Base-by-base conservation (phyloP, 2,797 vertebrate species). In the Aldrovandia affinis region DNA sequence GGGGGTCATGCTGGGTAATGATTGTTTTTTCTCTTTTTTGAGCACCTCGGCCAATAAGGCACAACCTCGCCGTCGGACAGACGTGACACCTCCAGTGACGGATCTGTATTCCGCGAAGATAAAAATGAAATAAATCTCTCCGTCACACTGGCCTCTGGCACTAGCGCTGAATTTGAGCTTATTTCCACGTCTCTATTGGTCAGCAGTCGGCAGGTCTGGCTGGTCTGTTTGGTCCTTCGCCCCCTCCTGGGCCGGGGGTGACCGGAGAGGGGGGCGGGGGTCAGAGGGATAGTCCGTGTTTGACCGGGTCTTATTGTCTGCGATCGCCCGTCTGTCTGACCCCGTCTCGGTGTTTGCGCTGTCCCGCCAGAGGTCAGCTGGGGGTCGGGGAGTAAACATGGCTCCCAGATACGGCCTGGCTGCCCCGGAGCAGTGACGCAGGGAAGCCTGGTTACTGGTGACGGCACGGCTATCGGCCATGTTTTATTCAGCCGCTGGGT, bases 211-310 rank as follows among this genome's bases (percentile, higher is more conserved):
- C 30, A 39, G 25, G 55, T 61, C 68, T 15, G 33, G 50, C 42
- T 75, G 73, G 47, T 44, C 28, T 80, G 83, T 88, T 81, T 85
- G 82, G 54, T n/a, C 28, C 50, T 50, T 86, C 50, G 36, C n/a
- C 44, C 28, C 8, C 2, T 36, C 44, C 65, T n/a, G n/a, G n/a
- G 50, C 33, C 85, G 83, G 75, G 68, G 63, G 55, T 84, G n/a
- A 86, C 57, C 75, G 89, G 90, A 90, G 85, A 87, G 39, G 57
- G n/a, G 82, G 84, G 84, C 86, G 89, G 86, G 89, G 83, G 83
- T 86, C 87, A 91, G 91, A 88, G 87, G 89, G 85, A 91, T 83
- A 88, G 86, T 70, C 80, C 81, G 81, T 90, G 88, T 92, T 92
- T 92, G 86, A 88, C 84, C 82, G 86, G 83, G 36, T 10, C 75